Base-by-base conservation (phyloP, 2,113 vertebrate genomes). In the Upupa epops region DNA sequence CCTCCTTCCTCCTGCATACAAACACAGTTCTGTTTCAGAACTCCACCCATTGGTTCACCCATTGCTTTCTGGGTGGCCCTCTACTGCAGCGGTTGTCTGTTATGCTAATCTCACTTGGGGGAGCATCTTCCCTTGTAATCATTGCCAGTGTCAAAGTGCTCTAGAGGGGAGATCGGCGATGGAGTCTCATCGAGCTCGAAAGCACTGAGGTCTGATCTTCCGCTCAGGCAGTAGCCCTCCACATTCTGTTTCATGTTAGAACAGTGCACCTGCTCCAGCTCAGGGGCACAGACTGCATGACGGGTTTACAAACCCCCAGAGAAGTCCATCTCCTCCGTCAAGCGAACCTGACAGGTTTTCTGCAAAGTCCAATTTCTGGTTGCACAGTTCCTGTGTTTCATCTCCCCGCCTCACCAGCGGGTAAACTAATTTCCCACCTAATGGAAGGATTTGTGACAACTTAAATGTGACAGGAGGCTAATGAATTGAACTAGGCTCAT, bases 351-450 rank as follows among this genome's bases (percentile, higher is more conserved):
- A 73, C 86, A 91, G 37, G 75, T 94, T 90, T 94, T 90, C 51
- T 91, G 80, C 29, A 70, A 45, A 86, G 59, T 83, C 56, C n/a
- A 65, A 40, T 73, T 89, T 90, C 65, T 54, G 63, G 49, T 83
- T 94, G 86, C 36, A 82, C 34, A 88, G 78, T 90, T 86, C 60
- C 31, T 91, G 7, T 58, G 48, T 92, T 95, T 96, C 75, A 73
- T 90, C 48, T 79, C 48, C 54, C 73, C 92, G 22, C 29, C 71
- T 82, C 40, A 87, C 66, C 63, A 96, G 64, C 75, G 40, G 63
- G 80, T 95, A 96, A 95, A 94, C 61, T 90, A 82, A 95, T 97
- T 96, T 96, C 79, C 59, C 70, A 72, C n/a, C 51, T 92, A 93
- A 96, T 82, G 22, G 72, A 94, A 94, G 89, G 51, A 90, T 95